Evolutionary conservation across 53 echinoderm and acorn worm genomes (phyloP), one percentile per base, ranked within the genome.

Genomic region (Stichopus horrens): DNA sequence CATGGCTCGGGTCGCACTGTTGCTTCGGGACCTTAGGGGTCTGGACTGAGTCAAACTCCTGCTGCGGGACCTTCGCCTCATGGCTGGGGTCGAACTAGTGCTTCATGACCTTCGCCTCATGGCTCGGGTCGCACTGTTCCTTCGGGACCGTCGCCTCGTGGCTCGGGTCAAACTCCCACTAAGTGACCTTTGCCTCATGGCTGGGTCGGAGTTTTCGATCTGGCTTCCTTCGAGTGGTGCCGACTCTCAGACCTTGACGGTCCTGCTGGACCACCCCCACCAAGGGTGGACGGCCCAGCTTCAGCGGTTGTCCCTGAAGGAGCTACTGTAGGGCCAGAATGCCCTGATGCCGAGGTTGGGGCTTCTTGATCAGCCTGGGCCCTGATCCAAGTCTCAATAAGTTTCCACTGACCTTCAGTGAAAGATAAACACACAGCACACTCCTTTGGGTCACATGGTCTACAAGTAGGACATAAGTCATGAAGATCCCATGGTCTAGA

Each of bases 351-450:
- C 78, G 53, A 54, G 16, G 78, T 54, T 9, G 55, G 78, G 55
- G 78, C 55, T 5, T 78, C 55, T 54, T 78, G 78, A 78, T 78
- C 78, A 54, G 78, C 78, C 78, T 78, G 78, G 55, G 78, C 78
- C 78, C 78, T 78, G 78, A 78, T 78, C 78, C 78, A 78, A 37
- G 78, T 78, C 78, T 78, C 54, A 2, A 78, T 13, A 1, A 13
- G 75, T n/a, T 74, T 74, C 75, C 75, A 74, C 18, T 74, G 18
- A 13, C 18, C 5, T 0, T 74, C 75, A 13, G 75, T 13, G 5
- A 74, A 74, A 1, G 37, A 37, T 37, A 37, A 37, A 37, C 37
- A 37, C 74, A 14, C 8, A 5, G 8, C 9, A 9, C 8, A 73
- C 73, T 73, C 73, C 73, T 73, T 73, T 73, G 73, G 73, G 73